Percentiles rank a stretch among this genome's conserved stretches.
phyloP scores from a whole-genome alignment of 2,113 vertebrate species.

The Chamaea fasciata region DNA sequence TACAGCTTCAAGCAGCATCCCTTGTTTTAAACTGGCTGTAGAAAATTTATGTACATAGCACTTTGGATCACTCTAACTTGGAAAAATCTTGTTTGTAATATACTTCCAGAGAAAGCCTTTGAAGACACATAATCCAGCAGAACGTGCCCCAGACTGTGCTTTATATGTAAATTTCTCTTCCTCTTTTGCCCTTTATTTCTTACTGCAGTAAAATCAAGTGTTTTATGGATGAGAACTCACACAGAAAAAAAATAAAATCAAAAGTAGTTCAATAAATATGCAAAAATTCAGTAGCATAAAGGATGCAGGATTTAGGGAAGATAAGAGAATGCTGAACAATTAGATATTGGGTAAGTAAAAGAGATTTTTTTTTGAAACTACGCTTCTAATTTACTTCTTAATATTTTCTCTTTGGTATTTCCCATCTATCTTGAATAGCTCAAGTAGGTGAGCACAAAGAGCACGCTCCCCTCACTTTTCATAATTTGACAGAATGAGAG shows the following conservation, averaged over 20 bases:
- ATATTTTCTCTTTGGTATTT: not conserved
- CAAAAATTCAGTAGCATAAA: not conserved
- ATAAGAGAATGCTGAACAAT: not conserved
- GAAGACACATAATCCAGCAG: not conserved
- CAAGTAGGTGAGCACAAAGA: not conserved
- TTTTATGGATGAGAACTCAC: not conserved
- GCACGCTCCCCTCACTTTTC: not conserved
- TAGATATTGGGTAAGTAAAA: not conserved
- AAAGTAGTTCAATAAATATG: not conserved
- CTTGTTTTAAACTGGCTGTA: not conserved
- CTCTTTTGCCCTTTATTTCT: not conserved
- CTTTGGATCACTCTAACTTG: not conserved
- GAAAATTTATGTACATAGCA: not conserved
- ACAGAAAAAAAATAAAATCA: not conserved
- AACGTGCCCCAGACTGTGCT: not conserved
- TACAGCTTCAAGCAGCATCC: not conserved
- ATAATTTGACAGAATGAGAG: not conserved
- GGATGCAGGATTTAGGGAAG: not conserved
- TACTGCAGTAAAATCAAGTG: not conserved
- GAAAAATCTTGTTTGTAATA: not conserved
- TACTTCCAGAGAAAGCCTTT: not conserved
- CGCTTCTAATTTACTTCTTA: not conserved
- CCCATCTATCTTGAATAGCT: not conserved
- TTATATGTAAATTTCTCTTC: not conserved
- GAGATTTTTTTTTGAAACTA: not conserved